A percentile compares a stretch with the other conserved stretches of the same genome.
phyloP scores from a whole-genome alignment of 2,113 vertebrate species.

The Cinclus mexicanus region DNA sequence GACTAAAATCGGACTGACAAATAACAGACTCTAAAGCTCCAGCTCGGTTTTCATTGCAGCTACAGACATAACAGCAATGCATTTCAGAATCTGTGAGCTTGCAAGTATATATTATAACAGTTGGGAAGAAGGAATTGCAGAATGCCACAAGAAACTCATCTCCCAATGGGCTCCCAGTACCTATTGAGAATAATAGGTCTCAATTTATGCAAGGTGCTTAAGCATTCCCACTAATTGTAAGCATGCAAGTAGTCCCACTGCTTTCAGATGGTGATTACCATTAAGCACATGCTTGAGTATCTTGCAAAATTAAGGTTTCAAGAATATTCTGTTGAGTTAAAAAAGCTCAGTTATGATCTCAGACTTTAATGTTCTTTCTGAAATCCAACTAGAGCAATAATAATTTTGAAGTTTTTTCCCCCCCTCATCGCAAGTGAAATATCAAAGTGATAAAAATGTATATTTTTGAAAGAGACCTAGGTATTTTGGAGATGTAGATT shows the following conservation, averaged over 20 bases:
- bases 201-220: conserved; percentile 6
- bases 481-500: conserved; percentile 27
- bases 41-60: background rate
- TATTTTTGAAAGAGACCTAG: background rate
- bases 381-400: background rate
- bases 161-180: background rate
- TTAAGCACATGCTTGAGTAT: conserved; percentile 18
- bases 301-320: background rate
- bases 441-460: background rate
- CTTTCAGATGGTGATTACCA: conserved; percentile 22
- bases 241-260: background rate
- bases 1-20: background rate
- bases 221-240: background rate
- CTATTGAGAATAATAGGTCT: background rate
- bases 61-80: background rate
- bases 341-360: conserved; percentile 7
- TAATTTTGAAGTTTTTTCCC: background rate
- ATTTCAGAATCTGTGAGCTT: background rate
- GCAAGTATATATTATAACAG: background rate
- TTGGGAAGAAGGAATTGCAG: background rate
- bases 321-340: background rate
- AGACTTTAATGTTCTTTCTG: background rate
- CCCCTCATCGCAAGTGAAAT: background rate
- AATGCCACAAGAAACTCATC: background rate
- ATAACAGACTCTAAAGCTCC: background rate